These are phyloP conservation scores for Champsocephalus esox DNA, from an alignment of 2,797 vertebrate species.

Conservation along the genomic window DNA sequence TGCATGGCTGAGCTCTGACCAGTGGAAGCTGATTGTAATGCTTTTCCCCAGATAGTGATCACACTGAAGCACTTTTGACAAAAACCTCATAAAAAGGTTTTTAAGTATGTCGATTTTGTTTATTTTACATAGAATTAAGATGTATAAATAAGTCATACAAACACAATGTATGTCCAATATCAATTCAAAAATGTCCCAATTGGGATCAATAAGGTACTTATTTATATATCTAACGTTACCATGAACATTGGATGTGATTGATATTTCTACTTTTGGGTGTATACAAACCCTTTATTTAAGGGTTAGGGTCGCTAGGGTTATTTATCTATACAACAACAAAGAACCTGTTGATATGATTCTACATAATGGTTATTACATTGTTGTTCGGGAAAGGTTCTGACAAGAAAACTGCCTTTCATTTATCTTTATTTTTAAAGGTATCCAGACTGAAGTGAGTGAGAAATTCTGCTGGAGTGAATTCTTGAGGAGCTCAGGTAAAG, in stretches of 20 bases:
- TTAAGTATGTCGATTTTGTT: background rate
- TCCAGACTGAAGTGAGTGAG: slow-evolving; percentile 82
- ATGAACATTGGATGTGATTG: background rate
- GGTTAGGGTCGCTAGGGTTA: background rate
- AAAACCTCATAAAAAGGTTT: slow-evolving; percentile 6
- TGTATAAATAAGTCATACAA: background rate
- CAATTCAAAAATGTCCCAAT: no score
- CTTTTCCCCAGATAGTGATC: slow-evolving; percentile 35
- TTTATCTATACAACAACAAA: background rate
- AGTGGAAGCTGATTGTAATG: slow-evolving; percentile 37
- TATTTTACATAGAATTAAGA: background rate
- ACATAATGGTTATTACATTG: background rate
- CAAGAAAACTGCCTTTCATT: background rate
- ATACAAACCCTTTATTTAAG: no score
- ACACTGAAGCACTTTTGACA: slow-evolving; percentile 28
- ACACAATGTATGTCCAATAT: background rate
- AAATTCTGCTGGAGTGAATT: slow-evolving; percentile 89
- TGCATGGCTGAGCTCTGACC: slow-evolving; percentile 41
- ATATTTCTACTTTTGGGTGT: no score
- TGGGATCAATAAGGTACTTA: no score
- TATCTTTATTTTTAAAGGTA: slow-evolving; percentile 81
- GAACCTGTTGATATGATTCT: background rate
- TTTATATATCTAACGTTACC: background rate
- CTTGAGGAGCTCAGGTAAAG: slow-evolving; percentile 89
- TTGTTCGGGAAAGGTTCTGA: no score